Evolutionary conservation across 2,797 vertebrate species (phyloP), one percentile per base, ranked within the genome.

Genomic region (Sebastes oblongus): DNA sequence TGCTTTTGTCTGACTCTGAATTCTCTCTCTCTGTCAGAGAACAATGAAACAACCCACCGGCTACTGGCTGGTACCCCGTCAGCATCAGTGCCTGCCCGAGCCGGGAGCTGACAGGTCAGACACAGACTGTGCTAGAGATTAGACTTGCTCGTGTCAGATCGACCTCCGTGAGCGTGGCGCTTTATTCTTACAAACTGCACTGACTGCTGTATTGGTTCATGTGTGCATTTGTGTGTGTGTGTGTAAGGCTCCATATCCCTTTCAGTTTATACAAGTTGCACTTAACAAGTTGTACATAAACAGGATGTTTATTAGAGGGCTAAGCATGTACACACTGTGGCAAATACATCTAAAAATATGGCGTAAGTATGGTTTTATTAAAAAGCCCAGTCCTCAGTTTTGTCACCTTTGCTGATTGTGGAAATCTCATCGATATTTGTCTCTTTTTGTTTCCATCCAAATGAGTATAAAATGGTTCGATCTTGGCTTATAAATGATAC

Each of bases 1-100:
- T 30, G 68, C 69, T 66, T 84, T 90, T 92, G 86, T 92, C 30
- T 68, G 75, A 77, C 76, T 75, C 71, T 86, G 86, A 86, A 87
- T 85, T 81, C 75, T 77, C 25, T 77, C 8, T 65, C 76, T 88
- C 78, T 89, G 88, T 90, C 71, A 73, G 68, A 83, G 71, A 78
- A 89, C 77, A 91, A 89, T 82, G 84, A 84, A 80, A 78, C 69
- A 52, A 69, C 39, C 80, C 82, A 69, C 62, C 58, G 70, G 74
- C 82, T 75, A 20, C 74, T 71, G 80, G 78, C 81, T 87, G 81
- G 62, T 83, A 69, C 71, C 64, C 74, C 5, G 50, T 88, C 85
- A 81, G 76, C 75, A 76, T 70, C 85, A 67, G 85, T 82, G 79
- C 76, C 74, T 72, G 66, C 24, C 78, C 9, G 81, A 87, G 80